Base-by-base conservation (phyloP, 1,140 invertebrate species). In the Stenopsyche tienmushanensis region DNA sequence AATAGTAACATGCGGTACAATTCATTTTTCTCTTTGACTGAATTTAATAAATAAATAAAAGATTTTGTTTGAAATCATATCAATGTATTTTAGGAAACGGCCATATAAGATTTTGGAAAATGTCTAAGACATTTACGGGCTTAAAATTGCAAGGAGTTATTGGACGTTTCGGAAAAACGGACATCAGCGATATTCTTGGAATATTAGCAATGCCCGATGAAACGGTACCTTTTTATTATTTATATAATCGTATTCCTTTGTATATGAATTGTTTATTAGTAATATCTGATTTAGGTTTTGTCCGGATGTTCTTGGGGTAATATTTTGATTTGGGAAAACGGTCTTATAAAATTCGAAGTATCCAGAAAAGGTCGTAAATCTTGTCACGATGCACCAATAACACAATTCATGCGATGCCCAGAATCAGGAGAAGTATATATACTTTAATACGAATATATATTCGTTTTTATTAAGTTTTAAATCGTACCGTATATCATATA, bases 51-150 rank as follows among this genome's bases (percentile, higher is more conserved):
- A 45, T 18, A 25, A 20, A 21, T 21, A n/a, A n/a, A n/a, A n/a
- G n/a, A n/a, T n/a, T n/a, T n/a, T n/a, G n/a, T n/a, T n/a, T n/a
- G n/a, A n/a, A n/a, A n/a, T 20, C 23, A 8, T 53, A 53, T 29
- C 15, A 53, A 53, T 49, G 44, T 57, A 29, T 62, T 71, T 53
- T 57, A 85, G 85, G 84, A 57, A 80, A 76, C 13, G 76, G 76
- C 47, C 93, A 96, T 74, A 92, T 96, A 59, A 92, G 92, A 81
- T 94, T 94, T 80, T 96, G 94, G 94, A 95, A 93, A 83, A 94
- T 96, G 86, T 87, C 88, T 0, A 74, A 85, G 69, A 95, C 94
- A 0, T 96, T 95, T 73, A 96, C 93, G 0, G 93, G 93, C 1
- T 75, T 96, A 0, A 97, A 97, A 76, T 78, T 97, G 1, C 87